A percentile compares a stretch with the other conserved stretches of the same genome.
These are phyloP conservation scores for Drosophila nigritarsus DNA, from an alignment of 2,888 invertebrate genomes.

Conservation along the genomic window DNA sequence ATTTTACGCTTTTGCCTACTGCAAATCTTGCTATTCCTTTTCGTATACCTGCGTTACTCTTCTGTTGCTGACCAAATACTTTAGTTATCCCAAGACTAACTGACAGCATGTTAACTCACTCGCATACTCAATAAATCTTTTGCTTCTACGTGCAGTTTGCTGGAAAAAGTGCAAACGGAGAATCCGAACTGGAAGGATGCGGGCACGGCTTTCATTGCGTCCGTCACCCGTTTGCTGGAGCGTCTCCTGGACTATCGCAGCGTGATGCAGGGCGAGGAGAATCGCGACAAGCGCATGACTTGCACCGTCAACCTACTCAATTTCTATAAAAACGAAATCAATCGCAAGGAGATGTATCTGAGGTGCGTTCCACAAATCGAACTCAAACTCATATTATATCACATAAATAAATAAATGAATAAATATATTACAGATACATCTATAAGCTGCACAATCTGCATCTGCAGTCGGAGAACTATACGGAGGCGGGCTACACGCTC, in stretches of 20 bases:
- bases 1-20: background rate
- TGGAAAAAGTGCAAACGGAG: constrained; percentile 93
- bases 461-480: constrained; percentile 95
- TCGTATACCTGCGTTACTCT: constrained; percentile 1
- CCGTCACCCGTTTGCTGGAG: constrained; percentile 95
- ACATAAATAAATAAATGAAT: background rate
- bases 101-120: background rate
- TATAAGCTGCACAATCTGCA: constrained; percentile 97
- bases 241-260: constrained; percentile 96
- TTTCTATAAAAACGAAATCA: constrained; percentile 98
- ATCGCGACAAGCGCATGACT: constrained; percentile 97
- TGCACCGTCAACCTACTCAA: constrained; percentile 97
- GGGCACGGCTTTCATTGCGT: constrained; percentile 96
- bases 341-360: constrained; percentile 97
- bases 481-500: constrained; percentile 97
- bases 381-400: background rate
- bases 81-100: background rate
- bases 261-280: constrained; percentile 97
- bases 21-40: background rate
- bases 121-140: background rate
- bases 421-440: constrained; percentile 88
- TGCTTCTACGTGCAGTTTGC: constrained; percentile 86
- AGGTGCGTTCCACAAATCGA: constrained; percentile 81
- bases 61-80: constrained; percentile 8
- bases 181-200: constrained; percentile 96